These are phyloP conservation scores for Perccottus glenii DNA, from an alignment of 2,113 vertebrate species.

Conservation along the genomic window DNA sequence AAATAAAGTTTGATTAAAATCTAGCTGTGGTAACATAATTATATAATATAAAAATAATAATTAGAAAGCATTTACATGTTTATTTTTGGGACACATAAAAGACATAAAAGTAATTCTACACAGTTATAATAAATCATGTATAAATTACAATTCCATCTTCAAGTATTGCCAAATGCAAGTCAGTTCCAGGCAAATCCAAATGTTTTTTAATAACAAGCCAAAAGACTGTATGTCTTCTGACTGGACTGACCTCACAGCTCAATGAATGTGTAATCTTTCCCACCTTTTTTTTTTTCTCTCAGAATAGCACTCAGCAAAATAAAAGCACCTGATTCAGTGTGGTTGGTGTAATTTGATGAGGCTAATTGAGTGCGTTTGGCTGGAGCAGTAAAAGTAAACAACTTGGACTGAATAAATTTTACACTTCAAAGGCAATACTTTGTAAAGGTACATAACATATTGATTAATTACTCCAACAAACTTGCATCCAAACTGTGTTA, in stretches of 20 bases:
- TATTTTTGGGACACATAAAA: background rate
- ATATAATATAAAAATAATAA: too few relatives aligned
- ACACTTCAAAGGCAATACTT: constrained; percentile 21
- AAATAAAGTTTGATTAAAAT: too few relatives aligned
- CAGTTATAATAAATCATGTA: constrained; percentile 58
- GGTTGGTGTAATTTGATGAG: constrained; percentile 52
- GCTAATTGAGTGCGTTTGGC: constrained; percentile 39
- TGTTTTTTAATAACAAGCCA: constrained; percentile 42
- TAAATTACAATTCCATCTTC: constrained; percentile 67
- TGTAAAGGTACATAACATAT: background rate
- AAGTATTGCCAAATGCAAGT: constrained; percentile 66
- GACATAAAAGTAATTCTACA: background rate
- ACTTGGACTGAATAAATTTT: constrained; percentile 39
- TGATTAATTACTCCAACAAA: constrained; percentile 12
- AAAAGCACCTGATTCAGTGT: constrained; percentile 57
- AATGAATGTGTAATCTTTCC: constrained; percentile 64
- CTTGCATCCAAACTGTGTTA: background rate
- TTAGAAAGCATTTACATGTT: too few relatives aligned
- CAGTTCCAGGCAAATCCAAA: constrained; percentile 58
- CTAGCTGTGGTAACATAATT: too few relatives aligned
- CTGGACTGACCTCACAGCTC: constrained; percentile 52
- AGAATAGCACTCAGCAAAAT: constrained; percentile 47
- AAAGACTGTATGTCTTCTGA: constrained; percentile 33
- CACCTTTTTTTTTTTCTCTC: constrained; percentile 50
- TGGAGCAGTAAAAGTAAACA: constrained; percentile 42